These are phyloP conservation scores for Threskiornis aethiopicus DNA, from an alignment of 2,797 vertebrate species.

Conservation along the genomic window DNA sequence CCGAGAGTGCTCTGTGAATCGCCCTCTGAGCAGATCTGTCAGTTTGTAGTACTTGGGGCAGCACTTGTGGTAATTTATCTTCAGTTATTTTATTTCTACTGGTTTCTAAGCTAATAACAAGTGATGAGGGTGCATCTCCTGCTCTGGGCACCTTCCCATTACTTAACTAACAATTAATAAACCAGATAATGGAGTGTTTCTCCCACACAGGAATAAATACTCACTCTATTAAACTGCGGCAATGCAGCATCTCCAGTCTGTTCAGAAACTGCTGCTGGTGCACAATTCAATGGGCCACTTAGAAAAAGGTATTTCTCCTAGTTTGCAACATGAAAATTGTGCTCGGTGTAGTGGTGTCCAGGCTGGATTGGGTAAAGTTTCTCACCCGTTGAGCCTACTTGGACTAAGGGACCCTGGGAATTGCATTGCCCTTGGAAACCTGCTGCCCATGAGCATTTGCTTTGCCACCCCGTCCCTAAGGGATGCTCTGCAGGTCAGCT, in stretches of 20 bases:
- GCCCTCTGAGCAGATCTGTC: slow-evolving; percentile 23
- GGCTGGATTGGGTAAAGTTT: not conserved
- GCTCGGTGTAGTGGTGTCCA: not conserved
- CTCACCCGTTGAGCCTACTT: fast-evolving
- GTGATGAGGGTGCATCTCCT: slow-evolving; percentile 31
- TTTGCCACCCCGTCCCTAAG: not conserved
- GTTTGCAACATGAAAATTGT: fast-evolving
- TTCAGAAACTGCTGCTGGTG: not conserved
- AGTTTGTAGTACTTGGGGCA: not conserved
- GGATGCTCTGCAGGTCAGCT: not conserved
- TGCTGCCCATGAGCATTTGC: not conserved
- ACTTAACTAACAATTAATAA: slow-evolving; percentile 70
- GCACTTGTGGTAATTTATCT: slow-evolving; percentile 28
- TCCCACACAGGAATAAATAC: slow-evolving; percentile 43
- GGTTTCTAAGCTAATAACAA: slow-evolving; percentile 54
- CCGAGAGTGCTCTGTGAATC: not conserved
- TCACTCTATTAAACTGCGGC: not conserved
- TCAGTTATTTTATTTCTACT: slow-evolving; percentile 39
- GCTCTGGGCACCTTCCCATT: slow-evolving; percentile 61
- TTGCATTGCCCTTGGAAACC: not conserved
- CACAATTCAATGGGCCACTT: not conserved
- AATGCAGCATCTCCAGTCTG: not conserved
- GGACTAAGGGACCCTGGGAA: not conserved
- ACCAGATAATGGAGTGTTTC: slow-evolving; percentile 55
- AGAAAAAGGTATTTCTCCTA: not conserved